Conservation (phyloP, 1,140 invertebrate genomes). For the Brachionus angularis region DNA sequence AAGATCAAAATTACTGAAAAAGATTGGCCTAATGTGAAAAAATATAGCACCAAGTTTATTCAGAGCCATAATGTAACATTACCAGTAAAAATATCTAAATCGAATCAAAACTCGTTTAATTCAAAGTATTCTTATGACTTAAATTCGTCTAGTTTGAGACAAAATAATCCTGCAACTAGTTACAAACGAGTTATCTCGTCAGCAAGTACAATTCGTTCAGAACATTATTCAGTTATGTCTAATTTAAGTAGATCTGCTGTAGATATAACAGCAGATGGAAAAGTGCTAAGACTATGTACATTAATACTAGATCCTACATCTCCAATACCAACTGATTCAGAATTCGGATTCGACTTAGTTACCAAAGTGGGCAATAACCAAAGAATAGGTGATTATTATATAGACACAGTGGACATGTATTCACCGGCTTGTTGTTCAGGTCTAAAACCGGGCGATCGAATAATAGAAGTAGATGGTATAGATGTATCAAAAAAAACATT, state of each 20-base stretch:
- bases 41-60: neutral
- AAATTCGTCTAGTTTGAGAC: neutral
- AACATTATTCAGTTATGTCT: neutral
- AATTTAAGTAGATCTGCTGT: conserved; percentile 31
- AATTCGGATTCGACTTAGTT: conserved; percentile 40
- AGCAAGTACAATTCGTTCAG: conserved; percentile 17
- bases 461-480: conserved; percentile 26
- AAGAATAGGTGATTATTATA: conserved; percentile 18
- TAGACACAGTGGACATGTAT: conserved; percentile 33
- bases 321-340: conserved; percentile 19
- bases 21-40: conserved; percentile 41
- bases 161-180: neutral
- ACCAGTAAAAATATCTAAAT: too few relatives aligned
- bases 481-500: conserved; percentile 18
- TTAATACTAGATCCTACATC: conserved; percentile 27
- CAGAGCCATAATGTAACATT: too few relatives aligned
- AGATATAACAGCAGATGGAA: conserved; percentile 41
- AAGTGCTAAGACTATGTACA: conserved; percentile 13
- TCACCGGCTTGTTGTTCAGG: conserved; percentile 11
- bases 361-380: conserved; percentile 10
- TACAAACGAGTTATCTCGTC: neutral
- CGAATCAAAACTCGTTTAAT: too few relatives aligned
- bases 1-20: conserved; percentile 37
- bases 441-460: conserved; percentile 4
- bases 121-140: neutral